These are phyloP conservation scores for Parnassius smintheus DNA, from an alignment of 2,888 invertebrate species.

Conservation along the genomic window DNA sequence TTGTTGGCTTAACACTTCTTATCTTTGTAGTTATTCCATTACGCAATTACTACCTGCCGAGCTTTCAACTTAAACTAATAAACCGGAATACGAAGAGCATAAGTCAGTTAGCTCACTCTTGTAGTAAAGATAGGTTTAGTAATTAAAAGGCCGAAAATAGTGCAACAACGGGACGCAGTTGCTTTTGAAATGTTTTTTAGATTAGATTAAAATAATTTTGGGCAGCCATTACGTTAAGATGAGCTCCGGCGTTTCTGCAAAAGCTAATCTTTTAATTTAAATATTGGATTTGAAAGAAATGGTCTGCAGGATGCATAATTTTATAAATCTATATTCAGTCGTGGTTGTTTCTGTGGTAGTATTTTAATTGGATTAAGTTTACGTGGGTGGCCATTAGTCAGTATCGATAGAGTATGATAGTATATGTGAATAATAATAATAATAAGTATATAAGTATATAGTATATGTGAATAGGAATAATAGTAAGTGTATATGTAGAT, in stretches of 20 bases:
- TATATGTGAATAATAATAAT: too few species aligned
- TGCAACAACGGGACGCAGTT: background rate
- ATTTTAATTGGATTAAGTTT: conserved; percentile 1
- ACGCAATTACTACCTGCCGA: conserved; percentile 14
- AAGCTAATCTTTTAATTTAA: conserved; percentile 10
- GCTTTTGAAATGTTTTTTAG: conserved; percentile 9
- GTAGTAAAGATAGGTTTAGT: conserved; percentile 25
- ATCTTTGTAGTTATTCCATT: conserved; percentile 12
- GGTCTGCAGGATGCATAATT: background rate
- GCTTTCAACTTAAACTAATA: conserved; percentile 12
- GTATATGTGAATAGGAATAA: too few species aligned
- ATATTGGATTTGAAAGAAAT: conserved; percentile 3
- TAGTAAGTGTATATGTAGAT: too few species aligned
- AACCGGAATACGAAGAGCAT: background rate
- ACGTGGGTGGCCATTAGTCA: conserved; percentile 4
- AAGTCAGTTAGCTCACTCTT: conserved; percentile 7
- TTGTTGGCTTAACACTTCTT: conserved; percentile 12
- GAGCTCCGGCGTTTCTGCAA: background rate
- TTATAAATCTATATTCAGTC: conserved; percentile 3
- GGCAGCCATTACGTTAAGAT: conserved; percentile 2
- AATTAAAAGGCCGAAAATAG: conserved; percentile 27
- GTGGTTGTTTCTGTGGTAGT: background rate
- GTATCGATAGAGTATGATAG: too few species aligned
- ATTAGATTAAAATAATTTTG: conserved; percentile 11
- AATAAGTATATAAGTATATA: too few species aligned